Conservation (phyloP, 2,113 vertebrate genomes). For the Pitta sordida region DNA sequence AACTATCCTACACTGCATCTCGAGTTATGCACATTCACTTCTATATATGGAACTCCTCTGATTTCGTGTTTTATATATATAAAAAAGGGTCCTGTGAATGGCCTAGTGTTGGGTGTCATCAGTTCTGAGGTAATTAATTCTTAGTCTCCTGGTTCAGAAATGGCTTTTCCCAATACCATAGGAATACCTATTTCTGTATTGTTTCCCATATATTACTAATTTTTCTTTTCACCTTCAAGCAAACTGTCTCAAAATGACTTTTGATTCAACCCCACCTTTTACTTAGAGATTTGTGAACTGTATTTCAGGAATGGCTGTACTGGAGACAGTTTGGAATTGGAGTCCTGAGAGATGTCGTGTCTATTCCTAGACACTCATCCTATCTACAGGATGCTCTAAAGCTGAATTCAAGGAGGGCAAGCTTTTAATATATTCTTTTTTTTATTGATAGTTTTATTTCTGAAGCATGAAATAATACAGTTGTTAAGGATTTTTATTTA, state of each 20-base stretch:
- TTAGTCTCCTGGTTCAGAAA: neutral
- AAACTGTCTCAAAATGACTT: neutral
- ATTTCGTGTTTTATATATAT: neutral
- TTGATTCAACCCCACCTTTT: neutral
- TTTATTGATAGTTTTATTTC: neutral
- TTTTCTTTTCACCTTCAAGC: neutral
- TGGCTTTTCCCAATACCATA: neutral
- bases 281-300: conserved; percentile 2
- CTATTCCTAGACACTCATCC: neutral
- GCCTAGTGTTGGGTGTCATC: neutral
- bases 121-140: neutral
- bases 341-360: neutral
- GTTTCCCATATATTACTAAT: neutral
- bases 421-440: neutral
- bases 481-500: neutral
- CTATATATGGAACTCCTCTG: neutral
- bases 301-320: conserved; percentile 29
- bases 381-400: neutral
- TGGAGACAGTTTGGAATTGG: neutral
- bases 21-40: neutral
- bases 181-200: neutral
- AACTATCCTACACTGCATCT: neutral
- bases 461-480: neutral
- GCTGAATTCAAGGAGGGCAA: neutral
- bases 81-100: neutral